phyloP scores from a whole-genome alignment of 37 sponge, comb jelly and placozoan species.

The Cladorhizidae sp. region DNA sequence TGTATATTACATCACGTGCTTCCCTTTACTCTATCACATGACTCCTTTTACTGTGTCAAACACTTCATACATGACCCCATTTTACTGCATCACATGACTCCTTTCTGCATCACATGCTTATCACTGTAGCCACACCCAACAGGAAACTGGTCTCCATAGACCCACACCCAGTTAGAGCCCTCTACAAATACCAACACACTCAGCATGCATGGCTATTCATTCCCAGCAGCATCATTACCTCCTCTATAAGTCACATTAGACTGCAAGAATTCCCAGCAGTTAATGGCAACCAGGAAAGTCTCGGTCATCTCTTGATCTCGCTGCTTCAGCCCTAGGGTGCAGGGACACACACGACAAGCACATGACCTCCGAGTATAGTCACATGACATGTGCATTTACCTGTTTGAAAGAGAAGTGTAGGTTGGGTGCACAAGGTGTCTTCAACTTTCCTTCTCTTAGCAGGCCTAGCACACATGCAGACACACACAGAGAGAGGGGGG shows the following conservation, averaged over 20 bases:
- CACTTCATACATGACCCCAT: too few relatives aligned
- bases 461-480: background rate
- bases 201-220: background rate
- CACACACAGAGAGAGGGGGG: background rate
- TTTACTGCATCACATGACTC: too few relatives aligned
- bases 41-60: too few relatives aligned
- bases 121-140: too few relatives aligned
- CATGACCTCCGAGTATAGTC: background rate
- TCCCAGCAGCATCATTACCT: constrained; percentile 28
- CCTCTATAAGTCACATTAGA: constrained; percentile 77
- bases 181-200: background rate
- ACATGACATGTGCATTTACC: constrained; percentile 8
- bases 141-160: too few relatives aligned
- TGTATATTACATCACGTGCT: too few relatives aligned
- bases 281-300: constrained; percentile 66
- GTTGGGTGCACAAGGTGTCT: constrained; percentile 9
- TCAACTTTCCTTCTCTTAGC: constrained; percentile 55
- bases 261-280: constrained; percentile 87
- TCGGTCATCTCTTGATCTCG: constrained; percentile 52
- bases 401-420: constrained; percentile 28
- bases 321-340: background rate
- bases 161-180: background rate
- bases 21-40: too few relatives aligned
- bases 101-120: too few relatives aligned
- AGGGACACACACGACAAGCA: background rate